Evolutionary conservation across 1,140 invertebrate species (phyloP).

Genomic region (Latrodectus geometricus): DNA sequence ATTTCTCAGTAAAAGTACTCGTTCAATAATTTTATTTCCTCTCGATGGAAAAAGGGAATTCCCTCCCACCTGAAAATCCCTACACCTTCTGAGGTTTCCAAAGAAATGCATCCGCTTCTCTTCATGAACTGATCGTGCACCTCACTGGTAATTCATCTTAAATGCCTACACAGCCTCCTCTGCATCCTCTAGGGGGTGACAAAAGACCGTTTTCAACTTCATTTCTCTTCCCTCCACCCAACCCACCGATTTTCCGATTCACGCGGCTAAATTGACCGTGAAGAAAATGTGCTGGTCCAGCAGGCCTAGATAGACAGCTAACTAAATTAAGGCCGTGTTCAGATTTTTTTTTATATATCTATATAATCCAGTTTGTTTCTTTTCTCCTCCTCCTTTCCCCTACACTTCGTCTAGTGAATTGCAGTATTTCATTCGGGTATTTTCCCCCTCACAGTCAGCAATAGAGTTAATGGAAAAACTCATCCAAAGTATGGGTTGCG

Average conservation of each 20-base stretch:
- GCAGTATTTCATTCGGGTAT: not conserved
- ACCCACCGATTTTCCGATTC: slow-evolving; percentile 46
- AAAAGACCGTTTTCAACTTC: slow-evolving; percentile 25
- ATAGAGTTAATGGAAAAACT: slow-evolving; percentile 6
- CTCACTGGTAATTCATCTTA: slow-evolving; percentile 51
- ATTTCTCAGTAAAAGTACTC: too few relatives aligned
- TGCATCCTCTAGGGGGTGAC: slow-evolving; percentile 6
- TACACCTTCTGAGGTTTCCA: not conserved
- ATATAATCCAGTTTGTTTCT: not conserved
- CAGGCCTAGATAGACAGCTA: slow-evolving; percentile 27
- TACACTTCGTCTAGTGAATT: not conserved
- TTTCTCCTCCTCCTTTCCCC: not conserved
- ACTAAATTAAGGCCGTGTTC: slow-evolving; percentile 50
- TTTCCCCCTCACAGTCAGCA: not conserved
- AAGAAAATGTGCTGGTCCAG: slow-evolving; percentile 44
- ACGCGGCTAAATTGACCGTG: slow-evolving; percentile 58
- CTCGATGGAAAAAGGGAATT: too few relatives aligned
- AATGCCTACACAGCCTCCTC: slow-evolving; percentile 42
- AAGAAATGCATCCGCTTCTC: slow-evolving; percentile 34
- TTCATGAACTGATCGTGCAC: slow-evolving; percentile 39
- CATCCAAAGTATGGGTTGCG: not conserved
- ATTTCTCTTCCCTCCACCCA: not conserved
- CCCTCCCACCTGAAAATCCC: not conserved
- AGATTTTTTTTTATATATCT: not conserved
- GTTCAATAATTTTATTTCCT: too few relatives aligned